Percentiles rank a stretch among this genome's conserved stretches.
Conservation (phyloP, 2,888 invertebrate species). For the Callyntrura guangdongensis region DNA sequence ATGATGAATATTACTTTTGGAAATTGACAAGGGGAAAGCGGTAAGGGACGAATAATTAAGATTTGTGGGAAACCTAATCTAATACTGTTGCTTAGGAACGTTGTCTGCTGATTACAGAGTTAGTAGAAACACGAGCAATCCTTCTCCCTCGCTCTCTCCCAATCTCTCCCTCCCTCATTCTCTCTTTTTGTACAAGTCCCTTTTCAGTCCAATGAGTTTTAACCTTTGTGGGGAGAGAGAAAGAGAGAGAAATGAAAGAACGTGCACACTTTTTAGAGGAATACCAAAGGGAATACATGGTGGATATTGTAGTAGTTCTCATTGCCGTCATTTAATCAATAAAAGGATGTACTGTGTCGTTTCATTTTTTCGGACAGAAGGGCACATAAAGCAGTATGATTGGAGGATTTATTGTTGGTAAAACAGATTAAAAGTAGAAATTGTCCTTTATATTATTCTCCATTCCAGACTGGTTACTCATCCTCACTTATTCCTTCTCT, state of each 20-base stretch:
- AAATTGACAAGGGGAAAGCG: constrained; percentile 53
- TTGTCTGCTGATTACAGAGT: constrained; percentile 45
- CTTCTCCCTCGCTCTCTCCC: not conserved
- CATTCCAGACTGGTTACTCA: constrained; percentile 53
- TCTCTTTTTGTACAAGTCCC: not conserved
- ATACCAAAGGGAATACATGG: constrained; percentile 49
- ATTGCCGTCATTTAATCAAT: constrained; percentile 45
- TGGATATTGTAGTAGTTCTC: constrained; percentile 1
- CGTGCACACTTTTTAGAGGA: constrained; percentile 38
- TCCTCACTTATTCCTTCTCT: too few species aligned
- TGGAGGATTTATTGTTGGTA: constrained; percentile 20
- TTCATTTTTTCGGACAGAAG: constrained; percentile 17
- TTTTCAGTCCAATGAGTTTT: constrained; percentile 35
- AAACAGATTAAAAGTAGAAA: constrained; percentile 48
- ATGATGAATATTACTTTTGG: constrained; percentile 44
- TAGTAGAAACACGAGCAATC: not conserved
- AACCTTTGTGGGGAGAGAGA: not conserved
- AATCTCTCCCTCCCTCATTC: not conserved
- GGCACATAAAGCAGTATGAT: constrained; percentile 2
- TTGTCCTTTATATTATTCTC: not conserved
- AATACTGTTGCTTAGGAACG: constrained; percentile 44
- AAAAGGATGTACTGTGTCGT: constrained; percentile 43
- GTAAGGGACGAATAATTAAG: constrained; percentile 74
- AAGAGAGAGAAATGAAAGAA: too few species aligned
- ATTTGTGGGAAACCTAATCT: constrained; percentile 76